phyloP scores from a whole-genome alignment of 2,888 invertebrate genomes.

The Callinectes sapidus region DNA sequence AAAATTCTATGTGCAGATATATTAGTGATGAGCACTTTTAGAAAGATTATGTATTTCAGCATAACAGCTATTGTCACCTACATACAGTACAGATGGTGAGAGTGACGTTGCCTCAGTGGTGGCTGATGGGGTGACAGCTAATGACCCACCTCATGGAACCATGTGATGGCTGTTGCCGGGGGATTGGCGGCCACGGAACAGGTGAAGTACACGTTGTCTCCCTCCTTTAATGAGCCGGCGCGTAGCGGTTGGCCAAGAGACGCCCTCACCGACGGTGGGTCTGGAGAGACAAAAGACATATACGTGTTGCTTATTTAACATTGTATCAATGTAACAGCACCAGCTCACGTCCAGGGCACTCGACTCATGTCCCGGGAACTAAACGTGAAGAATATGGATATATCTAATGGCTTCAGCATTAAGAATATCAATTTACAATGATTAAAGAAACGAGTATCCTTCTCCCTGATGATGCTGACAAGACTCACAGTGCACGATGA shows the following conservation, averaged over 20 bases:
- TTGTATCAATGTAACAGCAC: no score
- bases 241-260: conserved; percentile 55
- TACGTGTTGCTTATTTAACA: no score
- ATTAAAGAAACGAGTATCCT: not conserved
- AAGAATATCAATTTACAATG: not conserved
- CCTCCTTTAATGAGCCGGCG: conserved; percentile 57
- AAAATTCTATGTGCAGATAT: no score
- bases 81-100: not conserved
- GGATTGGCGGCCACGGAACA: conserved; percentile 66
- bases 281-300: not conserved
- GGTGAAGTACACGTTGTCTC: conserved; percentile 67
- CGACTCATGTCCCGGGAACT: no score
- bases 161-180: conserved; percentile 50
- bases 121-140: not conserved
- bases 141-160: conserved; percentile 59
- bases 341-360: no score
- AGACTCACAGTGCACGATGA: conserved; percentile 63
- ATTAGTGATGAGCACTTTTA: no score
- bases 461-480: not conserved
- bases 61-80: no score
- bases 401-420: no score
- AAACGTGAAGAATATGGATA: no score
- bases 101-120: not conserved
- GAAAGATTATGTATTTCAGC: no score
- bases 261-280: conserved; percentile 55